A percentile compares a stretch with the other conserved stretches of the same genome.
phyloP scores from a whole-genome alignment of 2,888 invertebrate species.

The Drosophila nigritarsus region DNA sequence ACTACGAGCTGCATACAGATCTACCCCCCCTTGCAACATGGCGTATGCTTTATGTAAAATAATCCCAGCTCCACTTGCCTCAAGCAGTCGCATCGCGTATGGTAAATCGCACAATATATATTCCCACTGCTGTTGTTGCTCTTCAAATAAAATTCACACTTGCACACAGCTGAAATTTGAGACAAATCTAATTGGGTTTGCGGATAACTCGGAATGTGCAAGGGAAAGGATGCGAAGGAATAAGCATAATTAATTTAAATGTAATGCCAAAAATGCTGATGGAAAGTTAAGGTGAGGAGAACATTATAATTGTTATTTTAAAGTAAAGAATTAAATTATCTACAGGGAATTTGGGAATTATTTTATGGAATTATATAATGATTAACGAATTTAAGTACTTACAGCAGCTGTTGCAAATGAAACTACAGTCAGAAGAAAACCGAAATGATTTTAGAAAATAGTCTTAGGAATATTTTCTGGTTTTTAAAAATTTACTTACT shows the following conservation, averaged over 20 bases:
- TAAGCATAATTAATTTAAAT: background rate
- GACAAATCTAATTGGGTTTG: slow-evolving; percentile 1
- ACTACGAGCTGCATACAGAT: slow-evolving; percentile 32
- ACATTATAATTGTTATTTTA: background rate
- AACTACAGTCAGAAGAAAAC: background rate
- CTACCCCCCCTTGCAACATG: slow-evolving; percentile 16
- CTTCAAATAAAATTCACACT: slow-evolving; percentile 11
- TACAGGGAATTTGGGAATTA: background rate
- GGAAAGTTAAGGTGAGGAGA: background rate
- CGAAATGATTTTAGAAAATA: background rate
- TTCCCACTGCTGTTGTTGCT: background rate
- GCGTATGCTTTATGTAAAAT: slow-evolving; percentile 53
- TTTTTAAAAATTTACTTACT: background rate
- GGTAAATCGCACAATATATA: slow-evolving; percentile 29
- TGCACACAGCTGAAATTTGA: background rate
- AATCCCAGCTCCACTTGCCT: slow-evolving; percentile 26
- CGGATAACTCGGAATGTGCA: background rate
- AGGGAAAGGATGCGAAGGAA: background rate
- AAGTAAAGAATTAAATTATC: background rate
- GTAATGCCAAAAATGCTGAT: background rate
- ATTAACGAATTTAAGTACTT: background rate
- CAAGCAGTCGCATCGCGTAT: slow-evolving; percentile 10
- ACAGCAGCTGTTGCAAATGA: background rate
- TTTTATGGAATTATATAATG: too few species aligned
- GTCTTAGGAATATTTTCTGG: background rate